Conservation (phyloP, 92 coral and sea anemone species). For the Palythoa caribaeorum region DNA sequence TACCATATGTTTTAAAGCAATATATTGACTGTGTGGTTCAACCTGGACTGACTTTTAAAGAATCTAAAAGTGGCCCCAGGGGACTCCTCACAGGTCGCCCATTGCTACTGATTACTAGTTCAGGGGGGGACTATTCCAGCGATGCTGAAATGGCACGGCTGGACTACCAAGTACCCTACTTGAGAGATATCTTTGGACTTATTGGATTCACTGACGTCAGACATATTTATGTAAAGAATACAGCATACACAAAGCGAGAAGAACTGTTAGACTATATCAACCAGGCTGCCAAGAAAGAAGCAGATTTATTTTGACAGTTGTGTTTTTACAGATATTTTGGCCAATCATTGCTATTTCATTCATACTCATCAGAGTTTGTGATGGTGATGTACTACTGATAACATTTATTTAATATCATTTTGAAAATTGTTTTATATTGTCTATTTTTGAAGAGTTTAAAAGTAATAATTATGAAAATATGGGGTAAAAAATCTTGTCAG, state of each 20-base stretch:
- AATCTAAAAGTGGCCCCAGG: constrained; percentile 80
- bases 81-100: constrained; percentile 89
- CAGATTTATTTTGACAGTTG: constrained; percentile 55
- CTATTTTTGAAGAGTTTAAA: too few species aligned
- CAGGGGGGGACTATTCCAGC: constrained; percentile 91
- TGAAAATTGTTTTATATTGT: too few species aligned
- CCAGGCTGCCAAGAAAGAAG: constrained; percentile 66
- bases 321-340: background rate
- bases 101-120: constrained; percentile 88
- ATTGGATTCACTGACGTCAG: constrained; percentile 94
- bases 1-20: constrained; percentile 96
- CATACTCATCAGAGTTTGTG: background rate
- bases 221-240: constrained; percentile 93
- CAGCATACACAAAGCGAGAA: constrained; percentile 72
- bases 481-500: too few species aligned
- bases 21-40: constrained; percentile 98
- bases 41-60: constrained; percentile 94
- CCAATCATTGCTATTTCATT: background rate
- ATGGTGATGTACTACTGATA: background rate
- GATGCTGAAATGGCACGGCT: constrained; percentile 73
- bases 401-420: background rate
- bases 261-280: constrained; percentile 62
- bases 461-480: too few species aligned
- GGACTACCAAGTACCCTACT: constrained; percentile 98
- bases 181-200: constrained; percentile 91